Evolutionary conservation across 2,888 invertebrate species (phyloP).

Genomic region (Xestia ashworthii): DNA sequence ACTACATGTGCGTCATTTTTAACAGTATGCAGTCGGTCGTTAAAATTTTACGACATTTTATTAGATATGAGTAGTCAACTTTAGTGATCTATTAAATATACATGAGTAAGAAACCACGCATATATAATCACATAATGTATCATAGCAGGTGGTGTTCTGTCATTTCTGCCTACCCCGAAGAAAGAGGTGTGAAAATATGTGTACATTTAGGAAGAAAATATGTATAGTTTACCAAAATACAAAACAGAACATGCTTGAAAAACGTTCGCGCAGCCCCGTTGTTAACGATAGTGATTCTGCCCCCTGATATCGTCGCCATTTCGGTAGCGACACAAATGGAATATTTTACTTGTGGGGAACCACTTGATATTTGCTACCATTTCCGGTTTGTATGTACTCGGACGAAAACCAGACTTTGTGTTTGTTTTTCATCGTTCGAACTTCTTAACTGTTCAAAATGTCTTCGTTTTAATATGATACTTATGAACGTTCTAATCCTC

Average conservation of each 20-base stretch:
- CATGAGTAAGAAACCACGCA: not conserved
- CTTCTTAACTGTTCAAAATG: constrained; percentile 2
- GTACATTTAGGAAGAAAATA: not conserved
- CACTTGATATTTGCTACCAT: constrained; percentile 33
- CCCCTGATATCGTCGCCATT: constrained; percentile 45
- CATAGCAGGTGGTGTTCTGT: not conserved
- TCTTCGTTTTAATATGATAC: not conserved
- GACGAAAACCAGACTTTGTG: constrained; percentile 4
- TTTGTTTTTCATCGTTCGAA: not conserved
- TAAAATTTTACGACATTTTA: not conserved
- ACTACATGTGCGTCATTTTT: constrained; percentile 6
- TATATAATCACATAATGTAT: not conserved
- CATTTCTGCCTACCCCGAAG: not conserved
- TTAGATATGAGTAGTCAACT: not conserved
- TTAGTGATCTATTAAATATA: not conserved
- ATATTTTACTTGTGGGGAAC: constrained; percentile 52
- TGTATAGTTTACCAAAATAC: not conserved
- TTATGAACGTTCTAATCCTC: constrained; percentile 2
- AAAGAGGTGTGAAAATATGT: not conserved
- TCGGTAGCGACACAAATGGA: constrained; percentile 50
- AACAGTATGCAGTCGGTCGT: not conserved
- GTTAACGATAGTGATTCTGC: constrained; percentile 46
- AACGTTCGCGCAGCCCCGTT: constrained; percentile 23
- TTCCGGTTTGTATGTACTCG: constrained; percentile 27
- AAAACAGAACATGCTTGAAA: constrained; percentile 7